Percentiles rank a stretch among this genome's conserved stretches.
Conservation (phyloP, 35 echinoderm and acorn worm species). For the Lytechinus pictus region DNA sequence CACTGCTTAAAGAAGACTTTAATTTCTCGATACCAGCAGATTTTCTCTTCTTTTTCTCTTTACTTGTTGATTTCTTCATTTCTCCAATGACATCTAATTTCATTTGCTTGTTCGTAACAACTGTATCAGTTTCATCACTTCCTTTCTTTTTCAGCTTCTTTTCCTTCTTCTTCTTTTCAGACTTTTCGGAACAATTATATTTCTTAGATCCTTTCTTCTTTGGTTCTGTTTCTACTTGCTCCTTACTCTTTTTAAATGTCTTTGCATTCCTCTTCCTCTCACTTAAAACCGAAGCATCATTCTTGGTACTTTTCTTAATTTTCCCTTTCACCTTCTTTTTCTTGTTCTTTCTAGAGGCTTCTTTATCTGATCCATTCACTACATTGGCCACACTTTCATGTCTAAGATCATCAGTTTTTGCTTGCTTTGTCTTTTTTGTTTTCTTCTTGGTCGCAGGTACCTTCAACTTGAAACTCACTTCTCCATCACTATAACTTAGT, state of each 20-base stretch:
- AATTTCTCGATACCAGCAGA: not conserved
- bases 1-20: not conserved
- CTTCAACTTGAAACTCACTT: not conserved
- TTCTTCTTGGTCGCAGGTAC: not conserved
- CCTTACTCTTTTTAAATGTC: not conserved
- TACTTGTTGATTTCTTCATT: not conserved
- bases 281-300: not conserved
- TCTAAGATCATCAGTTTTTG: not conserved
- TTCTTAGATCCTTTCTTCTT: not conserved
- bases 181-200: not conserved
- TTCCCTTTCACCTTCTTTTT: constrained; percentile 55
- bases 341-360: not conserved
- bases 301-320: not conserved
- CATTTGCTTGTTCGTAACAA: not conserved
- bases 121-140: not conserved
- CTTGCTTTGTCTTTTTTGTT: not conserved
- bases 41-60: not conserved
- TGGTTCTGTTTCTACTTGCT: not conserved
- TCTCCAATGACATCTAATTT: constrained; percentile 14
- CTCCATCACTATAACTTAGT: not conserved
- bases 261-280: not conserved
- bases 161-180: not conserved
- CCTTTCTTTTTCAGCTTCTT: not conserved
- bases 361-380: not conserved
- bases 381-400: not conserved